These are phyloP conservation scores for Spinibarbus caldwelli DNA, from an alignment of 2,797 vertebrate species.

Conservation along the genomic window DNA sequence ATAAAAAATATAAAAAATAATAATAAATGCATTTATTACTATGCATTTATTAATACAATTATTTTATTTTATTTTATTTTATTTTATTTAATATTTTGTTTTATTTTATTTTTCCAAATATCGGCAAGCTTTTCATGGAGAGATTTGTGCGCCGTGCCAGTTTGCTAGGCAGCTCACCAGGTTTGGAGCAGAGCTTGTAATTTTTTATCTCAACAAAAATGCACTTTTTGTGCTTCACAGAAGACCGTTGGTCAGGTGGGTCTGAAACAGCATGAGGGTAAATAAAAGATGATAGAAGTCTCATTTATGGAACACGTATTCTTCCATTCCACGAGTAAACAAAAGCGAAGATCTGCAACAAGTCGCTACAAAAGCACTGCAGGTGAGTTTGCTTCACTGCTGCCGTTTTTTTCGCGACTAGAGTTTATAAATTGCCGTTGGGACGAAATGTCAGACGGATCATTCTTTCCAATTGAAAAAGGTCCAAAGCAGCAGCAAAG, in stretches of 20 bases:
- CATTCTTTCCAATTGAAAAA: conserved; percentile 62
- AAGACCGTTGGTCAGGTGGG: neutral
- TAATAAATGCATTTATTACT: too few species aligned
- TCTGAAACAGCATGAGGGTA: neutral
- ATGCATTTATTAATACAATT: too few species aligned
- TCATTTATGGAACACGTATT: neutral
- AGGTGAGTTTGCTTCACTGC: conserved; percentile 4
- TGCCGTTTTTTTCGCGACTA: conserved; percentile 32
- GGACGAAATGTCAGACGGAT: conserved; percentile 64
- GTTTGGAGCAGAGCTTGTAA: neutral
- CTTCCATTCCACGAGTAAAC: conserved; percentile 2
- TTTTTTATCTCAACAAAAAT: neutral
- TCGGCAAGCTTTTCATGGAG: neutral
- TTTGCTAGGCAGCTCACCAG: neutral
- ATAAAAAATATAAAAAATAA: too few species aligned
- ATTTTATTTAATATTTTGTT: too few species aligned
- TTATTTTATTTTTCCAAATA: neutral
- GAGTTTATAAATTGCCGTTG: conserved; percentile 65
- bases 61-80: too few species aligned
- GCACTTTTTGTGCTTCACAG: neutral
- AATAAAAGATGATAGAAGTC: neutral
- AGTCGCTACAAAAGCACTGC: neutral
- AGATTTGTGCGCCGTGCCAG: neutral
- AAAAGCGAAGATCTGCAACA: neutral
- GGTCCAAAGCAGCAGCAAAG: conserved; percentile 59